A percentile compares a stretch with the other conserved stretches of the same genome.
These are phyloP conservation scores for Halichoeres trimaculatus DNA, from an alignment of 2,113 vertebrate species.

Conservation along the genomic window DNA sequence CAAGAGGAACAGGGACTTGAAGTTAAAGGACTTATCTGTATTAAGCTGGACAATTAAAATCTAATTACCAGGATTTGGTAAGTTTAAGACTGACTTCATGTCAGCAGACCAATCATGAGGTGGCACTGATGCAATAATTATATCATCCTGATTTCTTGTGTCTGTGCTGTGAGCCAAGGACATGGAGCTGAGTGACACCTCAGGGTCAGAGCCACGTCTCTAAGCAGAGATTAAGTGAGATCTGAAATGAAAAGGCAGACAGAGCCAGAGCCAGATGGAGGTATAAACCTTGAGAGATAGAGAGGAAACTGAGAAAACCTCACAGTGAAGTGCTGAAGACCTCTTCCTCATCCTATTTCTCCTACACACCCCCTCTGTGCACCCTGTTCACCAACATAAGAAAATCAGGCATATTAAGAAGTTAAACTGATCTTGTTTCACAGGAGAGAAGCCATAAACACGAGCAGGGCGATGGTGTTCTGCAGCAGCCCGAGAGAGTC, in stretches of 20 bases:
- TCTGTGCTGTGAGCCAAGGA: neutral
- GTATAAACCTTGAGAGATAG: neutral
- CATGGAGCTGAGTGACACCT: conserved; percentile 24
- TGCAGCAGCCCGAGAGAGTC: conserved; percentile 4
- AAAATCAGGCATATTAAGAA: neutral
- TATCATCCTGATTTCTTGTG: neutral
- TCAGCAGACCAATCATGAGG: neutral
- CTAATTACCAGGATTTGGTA: neutral
- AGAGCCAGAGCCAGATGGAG: neutral
- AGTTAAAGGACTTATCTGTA: no score
- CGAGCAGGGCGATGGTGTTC: conserved; percentile 15
- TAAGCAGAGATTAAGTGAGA: conserved; percentile 17
- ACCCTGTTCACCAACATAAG: neutral
- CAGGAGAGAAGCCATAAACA: conserved; percentile 28
- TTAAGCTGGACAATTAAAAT: no score
- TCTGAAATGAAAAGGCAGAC: neutral
- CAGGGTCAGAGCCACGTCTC: conserved; percentile 16
- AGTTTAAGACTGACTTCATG: neutral
- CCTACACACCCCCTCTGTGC: neutral
- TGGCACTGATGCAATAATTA: neutral
- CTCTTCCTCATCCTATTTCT: neutral
- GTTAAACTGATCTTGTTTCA: neutral
- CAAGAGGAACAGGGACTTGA: no score
- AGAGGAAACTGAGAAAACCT: neutral
- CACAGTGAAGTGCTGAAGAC: neutral